phyloP scores from a whole-genome alignment of 1,140 invertebrate species.

The Daktulosphaira vitifoliae region DNA sequence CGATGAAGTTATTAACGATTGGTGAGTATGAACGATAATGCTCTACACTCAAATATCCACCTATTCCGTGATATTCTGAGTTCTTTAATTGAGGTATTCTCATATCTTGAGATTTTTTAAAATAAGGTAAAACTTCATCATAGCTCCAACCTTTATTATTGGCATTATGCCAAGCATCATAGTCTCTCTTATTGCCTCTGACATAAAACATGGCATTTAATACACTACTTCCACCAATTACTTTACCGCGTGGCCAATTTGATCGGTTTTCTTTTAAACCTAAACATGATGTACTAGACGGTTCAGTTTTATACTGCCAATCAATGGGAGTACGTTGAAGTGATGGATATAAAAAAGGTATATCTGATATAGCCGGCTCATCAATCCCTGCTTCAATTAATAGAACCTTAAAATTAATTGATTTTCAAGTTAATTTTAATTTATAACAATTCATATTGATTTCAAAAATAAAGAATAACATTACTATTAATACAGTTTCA shows the following conservation, averaged over 20 bases:
- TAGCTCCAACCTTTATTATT: slow-evolving; percentile 65
- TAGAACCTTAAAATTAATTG: slow-evolving; percentile 50
- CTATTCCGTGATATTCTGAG: slow-evolving; percentile 58
- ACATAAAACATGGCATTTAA: slow-evolving; percentile 86
- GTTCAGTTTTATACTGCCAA: slow-evolving; percentile 70
- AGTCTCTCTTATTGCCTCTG: slow-evolving; percentile 73
- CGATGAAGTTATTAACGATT: slow-evolving; percentile 55
- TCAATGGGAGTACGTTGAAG: slow-evolving; percentile 64
- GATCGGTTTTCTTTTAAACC: slow-evolving; percentile 45
- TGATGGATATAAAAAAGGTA: slow-evolving; percentile 63
- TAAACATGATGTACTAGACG: slow-evolving; percentile 48
- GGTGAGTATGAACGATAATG: slow-evolving; percentile 53
- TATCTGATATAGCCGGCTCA: slow-evolving; percentile 56
- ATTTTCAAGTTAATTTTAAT: too few species aligned
- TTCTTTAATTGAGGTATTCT: slow-evolving; percentile 50
- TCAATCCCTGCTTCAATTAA: slow-evolving; percentile 79
- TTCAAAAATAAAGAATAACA: too few species aligned
- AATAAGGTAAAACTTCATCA: slow-evolving; percentile 70
- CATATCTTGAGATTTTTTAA: slow-evolving; percentile 64
- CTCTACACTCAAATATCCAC: slow-evolving; percentile 59
- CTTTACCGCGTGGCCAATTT: slow-evolving; percentile 52
- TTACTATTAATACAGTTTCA: too few species aligned
- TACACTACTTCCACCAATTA: slow-evolving; percentile 68
- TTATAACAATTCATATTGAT: too few species aligned
- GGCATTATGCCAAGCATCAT: slow-evolving; percentile 66